Base-by-base conservation (phyloP, 2,113 vertebrate species). In the Prunella himalayana region DNA sequence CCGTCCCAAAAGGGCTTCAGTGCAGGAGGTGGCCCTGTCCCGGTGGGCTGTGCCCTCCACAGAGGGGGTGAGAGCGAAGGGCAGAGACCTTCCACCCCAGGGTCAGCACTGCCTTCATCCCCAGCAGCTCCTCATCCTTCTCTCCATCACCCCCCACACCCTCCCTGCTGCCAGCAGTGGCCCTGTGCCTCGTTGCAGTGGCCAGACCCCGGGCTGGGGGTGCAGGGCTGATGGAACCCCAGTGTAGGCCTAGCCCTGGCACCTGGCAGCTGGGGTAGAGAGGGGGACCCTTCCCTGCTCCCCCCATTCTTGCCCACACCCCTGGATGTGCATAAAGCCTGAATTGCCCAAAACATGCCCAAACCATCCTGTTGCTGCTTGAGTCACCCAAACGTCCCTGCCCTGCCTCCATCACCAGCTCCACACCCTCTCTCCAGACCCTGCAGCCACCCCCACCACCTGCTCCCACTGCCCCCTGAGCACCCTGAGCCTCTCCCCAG, bases 1-100 rank as follows among this genome's bases (percentile, higher is more conserved):
- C 0, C 1, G 22, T 13, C 35, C 68, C 15, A 0, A 10, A 8
- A 4, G 0, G 7, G 10, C 31, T 14, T 10, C 0, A 0, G 42
- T 0, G 56, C 10, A 18, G 51, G n/a, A 15, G 16, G 30, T 6
- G 51, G 17, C 24, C 50, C 21, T 21, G 28, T 30, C 51, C 56
- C 1, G 0, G 20, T 28, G 49, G 49, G n/a, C 50, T 12, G 27
- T 27, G 65, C 20, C 24, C 41, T 31, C 45, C 1, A 0, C 35
- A 14, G 41, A 27, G 23, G 25, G 6, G 57, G 8, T 0, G 4
- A 37, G 8, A 25, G 21, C 3, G 5, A 39, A 13, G 15, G 41
- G 44, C 21, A 8, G 31, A 30, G 25, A 11, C 33, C 25, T 25
- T 9, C 39, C 24, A 31, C 9, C 5, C 15, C 19, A 4, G 10